Conservation (phyloP, 2,888 invertebrate genomes). For the Tipula lateralis region DNA sequence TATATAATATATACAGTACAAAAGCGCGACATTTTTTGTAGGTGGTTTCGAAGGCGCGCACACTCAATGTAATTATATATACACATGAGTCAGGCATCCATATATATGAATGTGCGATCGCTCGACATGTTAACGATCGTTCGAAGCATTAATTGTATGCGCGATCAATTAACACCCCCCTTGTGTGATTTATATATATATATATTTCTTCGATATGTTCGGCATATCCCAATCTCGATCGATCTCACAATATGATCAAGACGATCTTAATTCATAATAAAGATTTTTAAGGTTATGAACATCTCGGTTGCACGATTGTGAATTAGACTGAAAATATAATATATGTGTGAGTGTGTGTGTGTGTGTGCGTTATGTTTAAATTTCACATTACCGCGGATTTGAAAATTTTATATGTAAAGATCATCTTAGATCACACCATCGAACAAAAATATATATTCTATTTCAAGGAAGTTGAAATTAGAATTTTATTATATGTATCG, state of each 20-base stretch:
- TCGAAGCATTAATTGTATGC: neutral
- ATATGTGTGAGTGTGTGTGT: neutral
- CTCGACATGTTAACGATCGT: neutral
- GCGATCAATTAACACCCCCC: neutral
- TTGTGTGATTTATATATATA: neutral
- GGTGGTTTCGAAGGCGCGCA: neutral
- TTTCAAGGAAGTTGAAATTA: constrained; percentile 19
- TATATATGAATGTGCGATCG: neutral
- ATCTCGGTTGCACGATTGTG: neutral
- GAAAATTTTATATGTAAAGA: constrained; percentile 6
- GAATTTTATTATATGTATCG: neutral
- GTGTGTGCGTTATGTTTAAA: neutral
- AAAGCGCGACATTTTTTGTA: constrained; percentile 3
- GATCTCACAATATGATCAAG: neutral
- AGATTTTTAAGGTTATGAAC: neutral
- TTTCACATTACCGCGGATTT: constrained; percentile 12
- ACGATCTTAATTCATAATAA: neutral
- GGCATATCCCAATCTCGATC: neutral
- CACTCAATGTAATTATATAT: neutral
- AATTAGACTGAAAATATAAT: neutral
- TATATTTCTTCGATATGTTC: too few species aligned
- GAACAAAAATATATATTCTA: neutral
- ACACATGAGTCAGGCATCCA: neutral
- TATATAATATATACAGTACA: neutral
- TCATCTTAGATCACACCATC: neutral